phyloP scores from a whole-genome alignment of 2,113 vertebrate genomes.

The Amazona vittata region DNA sequence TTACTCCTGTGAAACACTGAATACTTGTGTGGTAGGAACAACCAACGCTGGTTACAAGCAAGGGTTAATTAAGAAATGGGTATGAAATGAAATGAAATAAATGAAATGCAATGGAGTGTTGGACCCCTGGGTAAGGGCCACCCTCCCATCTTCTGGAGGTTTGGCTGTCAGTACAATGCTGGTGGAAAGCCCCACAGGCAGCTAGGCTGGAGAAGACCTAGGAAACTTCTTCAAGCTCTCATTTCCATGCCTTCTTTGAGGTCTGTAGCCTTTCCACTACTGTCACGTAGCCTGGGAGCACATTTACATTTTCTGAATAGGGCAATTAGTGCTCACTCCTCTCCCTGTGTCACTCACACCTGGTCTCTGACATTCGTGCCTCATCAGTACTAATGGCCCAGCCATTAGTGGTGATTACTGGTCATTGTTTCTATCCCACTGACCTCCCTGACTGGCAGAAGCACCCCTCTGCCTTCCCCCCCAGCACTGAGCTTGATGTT shows the following conservation, averaged over 20 bases:
- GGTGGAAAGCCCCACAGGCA: neutral
- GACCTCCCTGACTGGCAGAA: constrained; percentile 7
- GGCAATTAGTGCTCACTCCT: constrained; percentile 48
- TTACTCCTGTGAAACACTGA: rapidly evolving
- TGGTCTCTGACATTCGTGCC: constrained; percentile 18
- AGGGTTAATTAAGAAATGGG: neutral
- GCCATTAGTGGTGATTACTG: constrained; percentile 53
- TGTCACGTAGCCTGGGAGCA: neutral
- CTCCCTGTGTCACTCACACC: neutral
- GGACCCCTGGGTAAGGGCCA: neutral
- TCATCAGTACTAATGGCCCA: constrained; percentile 61
- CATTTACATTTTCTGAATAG: constrained; percentile 66
- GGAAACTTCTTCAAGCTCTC: neutral
- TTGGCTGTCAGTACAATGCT: neutral
- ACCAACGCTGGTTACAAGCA: neutral
- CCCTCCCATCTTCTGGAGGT: rapidly evolving
- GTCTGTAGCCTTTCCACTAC: neutral
- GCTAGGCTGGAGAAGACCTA: neutral
- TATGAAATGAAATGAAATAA: too few relatives aligned
- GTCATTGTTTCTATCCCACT: constrained; percentile 52
- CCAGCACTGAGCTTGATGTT: neutral
- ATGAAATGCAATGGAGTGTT: neutral
- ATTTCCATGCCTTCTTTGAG: neutral
- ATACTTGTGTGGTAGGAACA: rapidly evolving
- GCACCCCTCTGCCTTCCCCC: neutral